Percentiles rank a stretch among this genome's conserved stretches.
Evolutionary conservation across 2,797 vertebrate species (phyloP).

Genomic region (Pangasius sanitwongsei): DNA sequence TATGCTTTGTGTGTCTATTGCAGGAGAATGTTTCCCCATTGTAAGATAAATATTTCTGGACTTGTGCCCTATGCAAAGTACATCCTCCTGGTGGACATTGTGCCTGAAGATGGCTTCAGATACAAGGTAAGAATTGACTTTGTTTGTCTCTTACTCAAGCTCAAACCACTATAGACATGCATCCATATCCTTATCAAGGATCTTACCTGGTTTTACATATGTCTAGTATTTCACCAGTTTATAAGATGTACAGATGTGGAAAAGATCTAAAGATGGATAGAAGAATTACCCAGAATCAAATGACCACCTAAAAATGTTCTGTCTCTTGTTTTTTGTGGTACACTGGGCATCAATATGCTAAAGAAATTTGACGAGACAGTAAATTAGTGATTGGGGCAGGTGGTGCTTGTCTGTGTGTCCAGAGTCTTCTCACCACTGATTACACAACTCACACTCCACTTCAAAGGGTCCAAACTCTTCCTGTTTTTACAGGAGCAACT

Average conservation of each 20-base stretch:
- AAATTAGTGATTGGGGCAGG: slow-evolving; percentile 45
- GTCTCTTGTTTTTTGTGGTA: neutral
- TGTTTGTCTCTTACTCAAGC: neutral
- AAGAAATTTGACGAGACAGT: slow-evolving; percentile 13
- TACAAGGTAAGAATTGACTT: slow-evolving; percentile 81
- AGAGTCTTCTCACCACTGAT: slow-evolving; percentile 63
- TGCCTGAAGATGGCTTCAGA: slow-evolving; percentile 86
- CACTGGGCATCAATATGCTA: neutral
- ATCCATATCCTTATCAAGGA: neutral
- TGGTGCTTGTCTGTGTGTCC: slow-evolving; percentile 51
- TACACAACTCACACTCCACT: slow-evolving; percentile 65
- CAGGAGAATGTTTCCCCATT: slow-evolving; percentile 94
- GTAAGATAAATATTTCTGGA: slow-evolving; percentile 85
- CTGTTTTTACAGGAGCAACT: slow-evolving; percentile 81
- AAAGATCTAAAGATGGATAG: neutral
- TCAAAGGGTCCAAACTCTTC: slow-evolving; percentile 82
- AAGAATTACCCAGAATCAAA: neutral
- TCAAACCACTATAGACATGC: neutral
- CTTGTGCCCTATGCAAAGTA: slow-evolving; percentile 89
- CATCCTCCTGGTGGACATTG: slow-evolving; percentile 89
- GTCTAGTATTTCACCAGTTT: neutral
- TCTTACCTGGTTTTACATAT: neutral
- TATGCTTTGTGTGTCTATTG: slow-evolving; percentile 17
- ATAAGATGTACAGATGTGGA: neutral
- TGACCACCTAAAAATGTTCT: neutral